Conservation (phyloP, 2,888 invertebrate genomes). For the Tipula lateralis region DNA sequence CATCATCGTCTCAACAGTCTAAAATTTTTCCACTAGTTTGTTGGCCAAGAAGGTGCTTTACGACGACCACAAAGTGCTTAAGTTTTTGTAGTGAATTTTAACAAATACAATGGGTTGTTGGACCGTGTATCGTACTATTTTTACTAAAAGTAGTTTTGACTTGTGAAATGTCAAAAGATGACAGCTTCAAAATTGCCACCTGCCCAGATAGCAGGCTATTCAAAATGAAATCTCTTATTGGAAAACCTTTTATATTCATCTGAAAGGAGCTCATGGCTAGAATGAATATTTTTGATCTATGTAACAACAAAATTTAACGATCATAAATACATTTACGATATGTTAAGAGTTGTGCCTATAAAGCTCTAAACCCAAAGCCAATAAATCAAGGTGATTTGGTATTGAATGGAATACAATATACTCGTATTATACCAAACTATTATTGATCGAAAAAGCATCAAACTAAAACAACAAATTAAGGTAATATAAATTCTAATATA, state of each 20-base stretch:
- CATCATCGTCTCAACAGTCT: too few relatives aligned
- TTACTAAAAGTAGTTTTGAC: too few relatives aligned
- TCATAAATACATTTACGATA: constrained; percentile 14
- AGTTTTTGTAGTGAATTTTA: too few relatives aligned
- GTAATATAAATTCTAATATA: neutral
- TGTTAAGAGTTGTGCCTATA: neutral
- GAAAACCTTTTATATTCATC: neutral
- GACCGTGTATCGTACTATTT: too few relatives aligned
- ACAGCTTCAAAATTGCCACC: too few relatives aligned
- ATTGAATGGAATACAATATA: neutral
- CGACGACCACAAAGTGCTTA: too few relatives aligned
- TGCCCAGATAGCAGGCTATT: too few relatives aligned
- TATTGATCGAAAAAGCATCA: neutral
- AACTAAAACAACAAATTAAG: neutral
- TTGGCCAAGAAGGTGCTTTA: too few relatives aligned
- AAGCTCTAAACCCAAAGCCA: neutral
- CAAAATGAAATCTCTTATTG: too few relatives aligned
- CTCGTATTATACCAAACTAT: neutral
- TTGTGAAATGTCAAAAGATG: too few relatives aligned
- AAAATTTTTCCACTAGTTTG: too few relatives aligned
- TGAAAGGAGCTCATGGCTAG: neutral
- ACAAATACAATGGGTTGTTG: too few relatives aligned
- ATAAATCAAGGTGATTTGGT: neutral
- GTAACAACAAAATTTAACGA: neutral
- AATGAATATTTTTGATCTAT: neutral